A percentile compares a stretch with the other conserved stretches of the same genome.
phyloP scores from a whole-genome alignment of 1,140 invertebrate species.

The Nymphalis io region DNA sequence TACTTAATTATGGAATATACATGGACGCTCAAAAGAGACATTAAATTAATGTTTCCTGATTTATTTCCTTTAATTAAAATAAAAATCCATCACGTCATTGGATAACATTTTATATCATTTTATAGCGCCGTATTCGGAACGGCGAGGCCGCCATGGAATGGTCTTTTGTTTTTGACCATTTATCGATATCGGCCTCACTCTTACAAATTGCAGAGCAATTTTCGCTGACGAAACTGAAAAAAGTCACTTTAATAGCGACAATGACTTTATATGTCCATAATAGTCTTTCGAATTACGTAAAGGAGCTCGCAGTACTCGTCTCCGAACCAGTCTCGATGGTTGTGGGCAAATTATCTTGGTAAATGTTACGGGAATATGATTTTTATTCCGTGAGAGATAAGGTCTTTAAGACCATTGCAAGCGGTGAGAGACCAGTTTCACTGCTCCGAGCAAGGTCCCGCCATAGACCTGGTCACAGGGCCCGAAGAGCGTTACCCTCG shows the following conservation, averaged over 20 bases:
- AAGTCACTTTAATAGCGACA: constrained; percentile 26
- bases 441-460: constrained; percentile 63
- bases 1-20: not conserved
- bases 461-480: constrained; percentile 55
- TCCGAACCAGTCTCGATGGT: constrained; percentile 46
- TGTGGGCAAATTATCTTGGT: not conserved
- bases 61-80: constrained; percentile 11
- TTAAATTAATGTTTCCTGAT: constrained; percentile 4
- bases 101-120: constrained; percentile 16
- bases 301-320: constrained; percentile 40
- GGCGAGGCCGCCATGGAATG: constrained; percentile 12
- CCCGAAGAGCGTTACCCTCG: constrained; percentile 43
- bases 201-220: constrained; percentile 28
- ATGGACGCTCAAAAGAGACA: not conserved
- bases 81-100: constrained; percentile 14
- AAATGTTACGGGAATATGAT: constrained; percentile 9
- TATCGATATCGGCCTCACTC: constrained; percentile 11
- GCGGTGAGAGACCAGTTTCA: constrained; percentile 54
- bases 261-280: constrained; percentile 37
- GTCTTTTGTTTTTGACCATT: constrained; percentile 18
- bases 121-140: constrained; percentile 14
- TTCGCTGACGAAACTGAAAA: constrained; percentile 28
- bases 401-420: not conserved
- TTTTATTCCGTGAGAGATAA: constrained; percentile 11
- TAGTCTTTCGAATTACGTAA: constrained; percentile 53